phyloP scores from a whole-genome alignment of 2,888 invertebrate species.

The Melipona beecheii region DNA sequence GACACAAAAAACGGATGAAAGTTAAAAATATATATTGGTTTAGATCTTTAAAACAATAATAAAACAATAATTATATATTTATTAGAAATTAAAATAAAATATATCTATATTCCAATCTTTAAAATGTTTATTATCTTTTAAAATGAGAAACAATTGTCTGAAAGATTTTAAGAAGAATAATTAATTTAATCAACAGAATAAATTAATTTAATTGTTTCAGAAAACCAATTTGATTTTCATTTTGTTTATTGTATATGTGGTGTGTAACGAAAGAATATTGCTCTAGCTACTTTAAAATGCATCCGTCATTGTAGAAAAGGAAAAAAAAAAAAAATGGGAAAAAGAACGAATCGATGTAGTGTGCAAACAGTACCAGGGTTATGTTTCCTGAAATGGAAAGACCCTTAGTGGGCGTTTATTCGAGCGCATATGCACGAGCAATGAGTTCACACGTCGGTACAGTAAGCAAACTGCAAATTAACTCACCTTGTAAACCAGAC shows the following conservation, averaged over 20 bases:
- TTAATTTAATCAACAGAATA: not conserved
- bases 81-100: too few relatives aligned
- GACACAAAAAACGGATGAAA: too few relatives aligned
- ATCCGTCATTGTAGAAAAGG: slow-evolving; percentile 54
- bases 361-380: slow-evolving; percentile 72
- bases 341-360: slow-evolving; percentile 76
- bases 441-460: slow-evolving; percentile 64
- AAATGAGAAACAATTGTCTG: not conserved
- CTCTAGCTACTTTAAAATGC: slow-evolving; percentile 41
- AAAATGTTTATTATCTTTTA: too few relatives aligned
- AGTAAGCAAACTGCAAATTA: slow-evolving; percentile 55
- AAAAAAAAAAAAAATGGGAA: slow-evolving; percentile 66
- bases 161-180: not conserved
- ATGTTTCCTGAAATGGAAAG: slow-evolving; percentile 80
- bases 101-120: too few relatives aligned
- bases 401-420: slow-evolving; percentile 75
- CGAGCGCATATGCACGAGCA: slow-evolving; percentile 73
- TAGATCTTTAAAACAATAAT: too few relatives aligned
- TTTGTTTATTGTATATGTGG: not conserved
- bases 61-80: too few relatives aligned
- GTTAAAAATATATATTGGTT: too few relatives aligned
- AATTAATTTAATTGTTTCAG: not conserved
- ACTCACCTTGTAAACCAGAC: slow-evolving; percentile 57
- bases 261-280: not conserved
- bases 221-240: not conserved